Evolutionary conservation across 2,797 vertebrate genomes (phyloP), one percentile per base, ranked within the genome.

Genomic region (Rhyacichthys aspro): DNA sequence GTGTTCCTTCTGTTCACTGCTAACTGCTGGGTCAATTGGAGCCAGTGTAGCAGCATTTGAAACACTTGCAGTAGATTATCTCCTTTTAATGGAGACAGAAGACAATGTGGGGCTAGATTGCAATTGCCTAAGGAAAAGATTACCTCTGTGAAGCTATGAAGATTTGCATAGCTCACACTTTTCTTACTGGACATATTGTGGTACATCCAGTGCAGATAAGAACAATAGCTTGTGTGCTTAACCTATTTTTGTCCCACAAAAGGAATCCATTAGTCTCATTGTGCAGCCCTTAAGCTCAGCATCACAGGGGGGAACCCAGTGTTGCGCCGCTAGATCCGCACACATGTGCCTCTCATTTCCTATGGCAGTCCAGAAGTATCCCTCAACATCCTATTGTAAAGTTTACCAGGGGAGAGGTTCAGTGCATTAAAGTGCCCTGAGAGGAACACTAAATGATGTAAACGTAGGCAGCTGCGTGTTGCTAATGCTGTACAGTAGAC

Each of bases 11-110:
- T 88, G 88, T 88, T 87, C 72, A 88, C 90, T 89, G 78, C 93
- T 95, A 94, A 95, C 95, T 90, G 92, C 92, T 75, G 93, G 94
- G 94, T 96, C 95, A 98, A 95, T 94, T 95, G 94, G 94, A 94
- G 92, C 91, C 94, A 93, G 93, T 95, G 96, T 94, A 93, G 82
- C 85, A 89, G 92, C 91, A 92, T 95, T 93, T 92, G 93, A 94
- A 95, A 94, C 93, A 91, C 86, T 80, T 77, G 78, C 84, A 63
- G 72, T 73, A 88, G 88, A 90, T 91, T 86, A 90, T 90, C 67
- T 83, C 74, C 76, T 90, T 89, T 88, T 90, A 89, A 91, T 91
- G 87, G 85, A 90, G 89, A 91, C 85, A 54, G 86, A 91, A 89
- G 72, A 83, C 86, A 70, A 73, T 48, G 74, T 65, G 14, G 79